Percentiles rank a stretch among this genome's conserved stretches.
These are phyloP conservation scores for Bos indicus DNA, from an alignment of 2,113 vertebrate species.

Conservation along the genomic window DNA sequence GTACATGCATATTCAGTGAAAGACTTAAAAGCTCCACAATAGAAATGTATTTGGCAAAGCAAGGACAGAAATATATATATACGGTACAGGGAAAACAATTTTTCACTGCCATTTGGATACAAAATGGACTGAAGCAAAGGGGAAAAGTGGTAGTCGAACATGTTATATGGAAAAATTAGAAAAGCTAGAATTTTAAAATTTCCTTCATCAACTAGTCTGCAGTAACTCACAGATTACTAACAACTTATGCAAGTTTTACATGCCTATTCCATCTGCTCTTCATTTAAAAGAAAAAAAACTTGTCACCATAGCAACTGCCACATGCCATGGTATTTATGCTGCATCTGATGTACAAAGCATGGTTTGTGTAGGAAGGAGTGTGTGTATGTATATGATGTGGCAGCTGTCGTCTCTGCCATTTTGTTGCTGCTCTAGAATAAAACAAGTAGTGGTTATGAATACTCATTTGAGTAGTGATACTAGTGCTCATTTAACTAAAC, in stretches of 20 bases:
- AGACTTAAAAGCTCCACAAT: slow-evolving; percentile 10
- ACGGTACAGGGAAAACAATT: slow-evolving; percentile 14
- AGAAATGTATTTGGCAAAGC: slow-evolving; percentile 36
- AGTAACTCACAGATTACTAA: slow-evolving; percentile 88
- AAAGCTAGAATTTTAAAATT: slow-evolving; percentile 82
- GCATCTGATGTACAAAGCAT: slow-evolving; percentile 88
- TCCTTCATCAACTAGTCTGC: slow-evolving; percentile 83
- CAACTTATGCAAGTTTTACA: slow-evolving; percentile 88
- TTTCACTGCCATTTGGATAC: slow-evolving; percentile 63
- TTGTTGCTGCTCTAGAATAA: slow-evolving; percentile 84
- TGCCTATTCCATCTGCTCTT: slow-evolving; percentile 87
- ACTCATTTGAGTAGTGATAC: slow-evolving; percentile 82
- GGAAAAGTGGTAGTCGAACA: slow-evolving; percentile 66
- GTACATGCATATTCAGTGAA: background rate
- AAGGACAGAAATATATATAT: background rate
- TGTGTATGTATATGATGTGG: slow-evolving; percentile 86
- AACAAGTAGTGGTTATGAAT: slow-evolving; percentile 85
- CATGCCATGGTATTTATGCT: slow-evolving; percentile 87
- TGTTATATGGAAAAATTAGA: slow-evolving; percentile 69
- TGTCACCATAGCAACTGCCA: slow-evolving; percentile 84
- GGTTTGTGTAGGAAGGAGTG: slow-evolving; percentile 88
- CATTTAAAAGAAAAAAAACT: slow-evolving; percentile 84
- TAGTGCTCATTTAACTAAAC: slow-evolving; percentile 77
- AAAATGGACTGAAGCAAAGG: slow-evolving; percentile 69
- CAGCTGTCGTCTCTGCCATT: slow-evolving; percentile 88